phyloP scores from a whole-genome alignment of 2,888 invertebrate genomes.

The Drosophila siamana region DNA sequence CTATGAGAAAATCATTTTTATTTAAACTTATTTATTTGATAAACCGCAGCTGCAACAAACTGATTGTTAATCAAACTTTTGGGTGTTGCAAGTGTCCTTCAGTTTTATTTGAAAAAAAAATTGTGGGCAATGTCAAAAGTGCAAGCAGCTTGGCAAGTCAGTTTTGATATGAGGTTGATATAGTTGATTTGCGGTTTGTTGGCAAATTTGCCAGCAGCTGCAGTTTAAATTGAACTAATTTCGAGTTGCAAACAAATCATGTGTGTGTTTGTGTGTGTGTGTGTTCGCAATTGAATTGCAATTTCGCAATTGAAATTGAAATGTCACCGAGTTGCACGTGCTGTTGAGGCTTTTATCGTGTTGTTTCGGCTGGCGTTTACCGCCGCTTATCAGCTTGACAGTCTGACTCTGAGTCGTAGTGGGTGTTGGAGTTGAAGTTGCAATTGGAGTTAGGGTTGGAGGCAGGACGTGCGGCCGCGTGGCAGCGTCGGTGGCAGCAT shows the following conservation, averaged over 20 bases:
- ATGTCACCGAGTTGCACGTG: background rate
- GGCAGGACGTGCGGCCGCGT: slow-evolving; percentile 1
- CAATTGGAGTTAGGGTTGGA: too few relatives aligned
- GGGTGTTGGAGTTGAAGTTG: background rate
- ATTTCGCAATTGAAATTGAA: slow-evolving; percentile 5
- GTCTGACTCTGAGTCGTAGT: background rate
- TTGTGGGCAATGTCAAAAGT: background rate
- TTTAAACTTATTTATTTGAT: too few relatives aligned
- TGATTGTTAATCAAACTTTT: too few relatives aligned
- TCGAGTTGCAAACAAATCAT: background rate
- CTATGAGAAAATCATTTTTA: too few relatives aligned
- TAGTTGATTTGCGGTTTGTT: background rate
- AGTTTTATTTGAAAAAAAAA: background rate
- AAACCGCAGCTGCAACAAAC: too few relatives aligned
- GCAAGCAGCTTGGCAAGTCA: background rate
- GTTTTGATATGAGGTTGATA: background rate
- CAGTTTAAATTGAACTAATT: slow-evolving; percentile 1
- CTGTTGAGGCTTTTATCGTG: slow-evolving; percentile 1
- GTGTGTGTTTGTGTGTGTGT: background rate
- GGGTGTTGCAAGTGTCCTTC: background rate
- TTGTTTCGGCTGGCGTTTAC: slow-evolving; percentile 11
- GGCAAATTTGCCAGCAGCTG: background rate
- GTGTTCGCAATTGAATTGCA: background rate
- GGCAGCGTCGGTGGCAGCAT: background rate
- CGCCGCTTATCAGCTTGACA: slow-evolving; percentile 38